Base-by-base conservation (phyloP, 2,888 invertebrate genomes). In the Spicauda simplicius region DNA sequence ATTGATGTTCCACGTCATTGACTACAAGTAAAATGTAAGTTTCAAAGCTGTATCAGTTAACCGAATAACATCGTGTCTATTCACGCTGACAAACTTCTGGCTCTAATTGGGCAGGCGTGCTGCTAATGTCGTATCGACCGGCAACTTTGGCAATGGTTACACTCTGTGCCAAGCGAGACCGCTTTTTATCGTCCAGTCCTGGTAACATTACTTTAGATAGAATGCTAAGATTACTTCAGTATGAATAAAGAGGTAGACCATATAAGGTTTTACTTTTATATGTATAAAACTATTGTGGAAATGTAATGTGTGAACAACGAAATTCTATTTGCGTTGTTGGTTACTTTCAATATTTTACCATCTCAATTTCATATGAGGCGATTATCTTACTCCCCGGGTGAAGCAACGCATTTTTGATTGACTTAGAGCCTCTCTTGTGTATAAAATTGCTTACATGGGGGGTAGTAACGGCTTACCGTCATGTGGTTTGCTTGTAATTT, bases 101-200 rank as follows among this genome's bases (percentile, higher is more conserved):
- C 50, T 16, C 18, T 50, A 50, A 50, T 50, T 50, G 50, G 18
- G 50, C n/a, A 50, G 50, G 50, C 50, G 45, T 45, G 45, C 45
- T 45, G 45, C n/a, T 45, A 45, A 37, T 37, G 33, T 33, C 7
- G 45, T 45, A 48, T 48, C 48, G 48, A 48, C 48, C 48, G 11
- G 8, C 1, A 16, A 48, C n/a, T 48, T 48, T 48, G 16, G 5
- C 48, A 16, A 25, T 25, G 25, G 48, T 48, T 48, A 48, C 48
- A 48, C n/a, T 48, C 48, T 4, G 48, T 48, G 48, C 48, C 48
- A 16, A 16, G 48, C 48, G 48, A 48, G 3, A 0, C 48, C 16
- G 16, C 16, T 48, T 48, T 48, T 48, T 48, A 48, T 16, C 48
- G 8, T n/a, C 8, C 48, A 6, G 48, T 16, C 16, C 7, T 16